Percentiles rank a stretch among this genome's conserved stretches.
phyloP scores from a whole-genome alignment of 1,140 invertebrate species.

The Oppia nitens region DNA sequence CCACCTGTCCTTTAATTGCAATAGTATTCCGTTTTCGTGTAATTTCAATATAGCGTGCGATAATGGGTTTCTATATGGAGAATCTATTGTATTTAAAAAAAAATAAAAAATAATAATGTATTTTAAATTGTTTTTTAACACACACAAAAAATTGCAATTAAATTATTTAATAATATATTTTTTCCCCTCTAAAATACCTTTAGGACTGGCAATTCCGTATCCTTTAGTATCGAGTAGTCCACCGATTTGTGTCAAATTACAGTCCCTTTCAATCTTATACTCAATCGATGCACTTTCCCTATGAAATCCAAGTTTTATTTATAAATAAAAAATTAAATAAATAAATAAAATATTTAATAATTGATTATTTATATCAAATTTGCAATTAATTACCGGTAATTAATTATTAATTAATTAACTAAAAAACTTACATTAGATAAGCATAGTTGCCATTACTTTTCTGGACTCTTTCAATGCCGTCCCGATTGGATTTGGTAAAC shows the following conservation, averaged over 20 bases:
- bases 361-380: no score
- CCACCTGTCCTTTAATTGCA: constrained; percentile 29
- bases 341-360: no score
- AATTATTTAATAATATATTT: no score
- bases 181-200: constrained; percentile 15
- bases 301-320: neutral
- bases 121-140: no score
- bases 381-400: no score
- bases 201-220: constrained; percentile 26
- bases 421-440: constrained; percentile 43
- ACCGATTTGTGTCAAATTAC: constrained; percentile 93
- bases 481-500: constrained; percentile 54
- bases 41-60: constrained; percentile 30
- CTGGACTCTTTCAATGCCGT: constrained; percentile 66
- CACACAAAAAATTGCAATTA: no score
- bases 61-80: constrained; percentile 18
- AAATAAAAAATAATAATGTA: no score
- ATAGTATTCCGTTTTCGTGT: constrained; percentile 31
- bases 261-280: constrained; percentile 84
- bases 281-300: constrained; percentile 74
- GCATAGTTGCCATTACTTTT: constrained; percentile 42
- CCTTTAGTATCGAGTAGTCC: constrained; percentile 79
- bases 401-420: neutral
- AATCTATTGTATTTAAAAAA: no score
- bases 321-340: no score